phyloP scores from a whole-genome alignment of 2,797 vertebrate genomes.

The Pampus argenteus region DNA sequence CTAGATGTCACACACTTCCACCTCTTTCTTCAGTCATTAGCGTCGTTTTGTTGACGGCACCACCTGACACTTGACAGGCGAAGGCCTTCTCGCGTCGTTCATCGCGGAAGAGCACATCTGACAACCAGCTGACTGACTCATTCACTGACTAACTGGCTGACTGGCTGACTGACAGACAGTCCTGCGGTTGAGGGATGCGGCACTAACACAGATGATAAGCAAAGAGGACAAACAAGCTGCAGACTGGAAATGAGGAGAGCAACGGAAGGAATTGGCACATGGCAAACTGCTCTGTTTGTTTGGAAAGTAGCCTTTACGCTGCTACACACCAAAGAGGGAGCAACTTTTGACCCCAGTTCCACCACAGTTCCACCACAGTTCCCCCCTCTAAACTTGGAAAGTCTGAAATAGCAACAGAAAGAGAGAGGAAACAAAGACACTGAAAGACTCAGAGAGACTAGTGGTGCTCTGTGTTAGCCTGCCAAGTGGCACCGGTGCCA shows the following conservation, averaged over 20 bases:
- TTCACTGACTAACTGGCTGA: slow-evolving; percentile 56
- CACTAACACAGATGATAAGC: slow-evolving; percentile 36
- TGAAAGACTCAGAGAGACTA: slow-evolving; percentile 41
- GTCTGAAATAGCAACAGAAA: slow-evolving; percentile 54
- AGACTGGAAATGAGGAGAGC: slow-evolving; percentile 21
- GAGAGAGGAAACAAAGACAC: slow-evolving; percentile 44
- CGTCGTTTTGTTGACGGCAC: slow-evolving; percentile 63
- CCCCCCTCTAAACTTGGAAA: slow-evolving; percentile 35
- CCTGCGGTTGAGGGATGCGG: slow-evolving; percentile 18
- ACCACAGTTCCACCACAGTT: background rate
- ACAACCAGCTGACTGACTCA: slow-evolving; percentile 59
- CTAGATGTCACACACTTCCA: slow-evolving; percentile 53
- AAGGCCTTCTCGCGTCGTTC: slow-evolving; percentile 50
- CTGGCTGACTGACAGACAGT: slow-evolving; percentile 50
- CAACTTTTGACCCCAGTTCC: slow-evolving; percentile 29
- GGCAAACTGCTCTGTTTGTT: slow-evolving; percentile 34
- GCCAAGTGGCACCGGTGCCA: slow-evolving; percentile 61
- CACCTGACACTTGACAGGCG: slow-evolving; percentile 69
- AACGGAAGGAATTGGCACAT: slow-evolving; percentile 27
- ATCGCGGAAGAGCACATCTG: slow-evolving; percentile 61
- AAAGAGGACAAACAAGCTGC: slow-evolving; percentile 44
- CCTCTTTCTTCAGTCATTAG: slow-evolving; percentile 63
- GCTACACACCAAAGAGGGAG: slow-evolving; percentile 12
- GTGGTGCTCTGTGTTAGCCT: slow-evolving; percentile 30
- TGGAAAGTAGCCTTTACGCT: slow-evolving; percentile 20